Evolutionary conservation across 1,140 invertebrate species (phyloP).

Genomic region (Hermetia illucens): DNA sequence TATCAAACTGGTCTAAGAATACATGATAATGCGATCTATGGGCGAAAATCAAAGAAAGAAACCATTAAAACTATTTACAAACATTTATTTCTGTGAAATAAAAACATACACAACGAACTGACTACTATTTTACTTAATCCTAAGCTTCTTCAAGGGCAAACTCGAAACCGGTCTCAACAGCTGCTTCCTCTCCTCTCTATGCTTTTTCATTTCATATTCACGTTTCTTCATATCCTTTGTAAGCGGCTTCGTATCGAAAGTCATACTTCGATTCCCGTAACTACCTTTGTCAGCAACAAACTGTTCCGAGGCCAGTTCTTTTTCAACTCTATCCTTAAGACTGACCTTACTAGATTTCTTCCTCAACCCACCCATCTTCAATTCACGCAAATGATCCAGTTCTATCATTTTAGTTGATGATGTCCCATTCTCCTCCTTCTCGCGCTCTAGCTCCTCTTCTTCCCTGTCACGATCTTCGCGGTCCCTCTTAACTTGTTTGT

Average conservation of each 20-base stretch:
- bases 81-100: too few relatives aligned
- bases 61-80: too few relatives aligned
- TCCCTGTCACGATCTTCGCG: slow-evolving; percentile 27
- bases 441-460: slow-evolving; percentile 29
- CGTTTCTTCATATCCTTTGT: slow-evolving; percentile 26
- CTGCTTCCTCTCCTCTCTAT: slow-evolving; percentile 56
- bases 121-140: too few relatives aligned
- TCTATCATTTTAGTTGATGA: slow-evolving; percentile 41
- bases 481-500: slow-evolving; percentile 33
- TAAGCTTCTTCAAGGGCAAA: slow-evolving; percentile 24
- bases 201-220: slow-evolving; percentile 41
- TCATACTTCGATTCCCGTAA: slow-evolving; percentile 59
- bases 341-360: slow-evolving; percentile 40
- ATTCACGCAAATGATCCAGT: slow-evolving; percentile 45
- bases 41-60: too few relatives aligned
- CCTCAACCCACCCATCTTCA: slow-evolving; percentile 32
- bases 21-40: too few relatives aligned
- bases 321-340: slow-evolving; percentile 51
- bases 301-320: slow-evolving; percentile 37
- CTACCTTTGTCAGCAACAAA: slow-evolving; percentile 43
- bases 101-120: too few relatives aligned
- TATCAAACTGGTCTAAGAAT: too few relatives aligned
- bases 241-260: slow-evolving; percentile 50
- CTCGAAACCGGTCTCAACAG: slow-evolving; percentile 48
- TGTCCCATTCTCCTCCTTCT: slow-evolving; percentile 15